Conservation (phyloP, 92 coral and sea anemone species). For the Phenganax subtilis region DNA sequence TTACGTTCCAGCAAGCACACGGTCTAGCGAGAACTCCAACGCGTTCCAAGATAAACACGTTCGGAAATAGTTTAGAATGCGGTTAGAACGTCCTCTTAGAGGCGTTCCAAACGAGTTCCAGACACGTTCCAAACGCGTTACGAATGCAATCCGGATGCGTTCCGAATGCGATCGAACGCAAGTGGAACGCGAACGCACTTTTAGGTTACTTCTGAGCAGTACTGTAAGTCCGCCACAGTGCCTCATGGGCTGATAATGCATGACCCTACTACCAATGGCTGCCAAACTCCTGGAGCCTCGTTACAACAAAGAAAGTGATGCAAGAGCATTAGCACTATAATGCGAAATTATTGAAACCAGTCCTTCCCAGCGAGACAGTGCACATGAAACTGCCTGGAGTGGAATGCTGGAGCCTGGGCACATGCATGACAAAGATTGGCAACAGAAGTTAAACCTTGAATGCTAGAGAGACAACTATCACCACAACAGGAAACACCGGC, state of each 20-base stretch:
- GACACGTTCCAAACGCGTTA: no score
- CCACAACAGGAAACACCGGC: constrained; percentile 35
- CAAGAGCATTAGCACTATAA: constrained; percentile 24
- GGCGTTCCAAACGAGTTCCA: no score
- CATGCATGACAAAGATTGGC: constrained; percentile 31
- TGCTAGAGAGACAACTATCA: constrained; percentile 33
- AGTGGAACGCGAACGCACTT: no score
- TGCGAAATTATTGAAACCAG: constrained; percentile 34
- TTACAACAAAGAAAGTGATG: constrained; percentile 16
- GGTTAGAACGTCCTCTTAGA: no score
- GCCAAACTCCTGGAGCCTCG: constrained; percentile 47
- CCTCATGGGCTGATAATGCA: constrained; percentile 33
- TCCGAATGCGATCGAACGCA: no score
- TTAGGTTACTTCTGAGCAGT: no score
- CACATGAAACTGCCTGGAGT: constrained; percentile 44
- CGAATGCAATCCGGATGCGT: no score
- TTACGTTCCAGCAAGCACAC: no score
- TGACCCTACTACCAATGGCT: constrained; percentile 40
- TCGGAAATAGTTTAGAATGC: no score
- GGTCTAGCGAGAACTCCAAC: no score
- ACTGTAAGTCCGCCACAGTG: no score
- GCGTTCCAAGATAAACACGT: no score
- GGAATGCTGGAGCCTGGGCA: constrained; percentile 31
- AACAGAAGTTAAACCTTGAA: constrained; percentile 41
- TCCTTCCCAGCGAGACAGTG: constrained; percentile 45